Percentiles rank a stretch among this genome's conserved stretches.
phyloP scores from a whole-genome alignment of 2,888 invertebrate species.

The Nemotelus pantherinus region DNA sequence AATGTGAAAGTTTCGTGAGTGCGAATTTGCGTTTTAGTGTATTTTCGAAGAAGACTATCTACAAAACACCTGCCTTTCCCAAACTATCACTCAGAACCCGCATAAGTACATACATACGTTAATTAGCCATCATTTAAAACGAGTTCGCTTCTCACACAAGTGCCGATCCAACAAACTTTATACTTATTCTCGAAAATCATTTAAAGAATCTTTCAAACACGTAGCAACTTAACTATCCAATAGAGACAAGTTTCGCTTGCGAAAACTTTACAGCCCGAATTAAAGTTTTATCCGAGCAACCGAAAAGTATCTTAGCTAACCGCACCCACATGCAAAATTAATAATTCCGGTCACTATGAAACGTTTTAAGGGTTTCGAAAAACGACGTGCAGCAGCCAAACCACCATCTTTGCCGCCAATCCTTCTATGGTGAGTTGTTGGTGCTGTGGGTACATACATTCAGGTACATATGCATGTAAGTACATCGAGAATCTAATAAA shows the following conservation, averaged over 20 bases:
- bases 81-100: no score
- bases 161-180: no score
- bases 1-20: no score
- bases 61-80: no score
- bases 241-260: background rate
- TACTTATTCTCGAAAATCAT: background rate
- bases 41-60: no score
- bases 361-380: slow-evolving; percentile 31
- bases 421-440: background rate
- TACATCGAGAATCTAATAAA: slow-evolving; percentile 5
- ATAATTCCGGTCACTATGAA: slow-evolving; percentile 42
- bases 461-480: no score
- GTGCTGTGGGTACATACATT: no score
- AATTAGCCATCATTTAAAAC: no score
- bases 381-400: background rate
- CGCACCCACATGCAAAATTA: slow-evolving; percentile 41
- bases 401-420: background rate
- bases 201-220: slow-evolving; percentile 26
- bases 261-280: slow-evolving; percentile 38
- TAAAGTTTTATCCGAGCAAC: slow-evolving; percentile 40
- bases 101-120: no score
- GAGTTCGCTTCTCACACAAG: no score
- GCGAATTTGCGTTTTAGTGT: no score
- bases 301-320: slow-evolving; percentile 29
- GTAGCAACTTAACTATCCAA: slow-evolving; percentile 22